Base-by-base conservation (phyloP, 2,888 invertebrate species). In the Lycia hirtaria region DNA sequence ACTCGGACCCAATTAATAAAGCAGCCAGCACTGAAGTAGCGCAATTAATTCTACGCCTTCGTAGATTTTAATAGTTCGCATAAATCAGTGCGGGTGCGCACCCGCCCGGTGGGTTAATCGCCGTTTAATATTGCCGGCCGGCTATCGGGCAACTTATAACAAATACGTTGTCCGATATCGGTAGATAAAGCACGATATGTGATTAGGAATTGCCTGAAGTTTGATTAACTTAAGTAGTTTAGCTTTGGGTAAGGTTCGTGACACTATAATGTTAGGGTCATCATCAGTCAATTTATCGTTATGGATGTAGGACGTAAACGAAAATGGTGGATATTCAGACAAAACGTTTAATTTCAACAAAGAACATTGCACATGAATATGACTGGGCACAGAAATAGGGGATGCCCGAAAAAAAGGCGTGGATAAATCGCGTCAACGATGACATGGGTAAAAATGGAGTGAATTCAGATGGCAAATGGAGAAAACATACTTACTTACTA, bases 41-140 rank as follows among this genome's bases (percentile, higher is more conserved):
- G 87, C 90, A 87, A 92, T 92, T 92, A 92, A 92, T 92, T 91
- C 84, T 87, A 83, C 82, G 90, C 91, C 88, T 91, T 90, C 90
- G 85, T 77, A 90, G 88, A 89, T 90, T 92, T 92, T 92, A 92
- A 92, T 92, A 91, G 91, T 91, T 90, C 82, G 74, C 89, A 91
- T 91, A 91, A 91, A 91, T 91, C 91, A 91, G 87, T 74, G 75
- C 57, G 57, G 40, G 47, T 52, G 49, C 44, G 45, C 33, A 72
- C 73, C 38, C 76, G 80, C 82, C 86, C 90, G 87, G 88, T 88
- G 88, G 91, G 89, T 85, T 90, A 91, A 91, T 90, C 88, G 88
- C 55, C 87, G 87, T 90, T 91, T 90, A 92, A 91, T 91, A 91
- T 90, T 88, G 88, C 82, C 83, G 83, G 64, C 81, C 78, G 78